phyloP scores from a whole-genome alignment of 2,797 vertebrate genomes.

The Emydoidea blandingii region DNA sequence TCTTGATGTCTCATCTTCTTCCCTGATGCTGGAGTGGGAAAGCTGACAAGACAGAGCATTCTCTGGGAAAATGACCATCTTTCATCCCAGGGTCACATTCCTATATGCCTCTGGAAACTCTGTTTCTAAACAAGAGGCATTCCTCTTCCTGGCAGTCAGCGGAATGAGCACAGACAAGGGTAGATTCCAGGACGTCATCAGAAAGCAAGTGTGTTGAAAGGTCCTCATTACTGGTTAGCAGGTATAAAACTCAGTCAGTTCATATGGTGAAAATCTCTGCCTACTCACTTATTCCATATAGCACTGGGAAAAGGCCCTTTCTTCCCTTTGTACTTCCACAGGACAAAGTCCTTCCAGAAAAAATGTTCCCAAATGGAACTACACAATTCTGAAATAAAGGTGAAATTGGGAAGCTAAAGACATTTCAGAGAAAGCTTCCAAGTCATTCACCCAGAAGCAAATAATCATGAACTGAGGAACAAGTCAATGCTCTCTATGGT shows the following conservation, averaged over 20 bases:
- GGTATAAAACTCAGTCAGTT: background rate
- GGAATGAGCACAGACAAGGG: background rate
- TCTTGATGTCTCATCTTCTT: constrained; percentile 26
- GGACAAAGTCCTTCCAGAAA: background rate
- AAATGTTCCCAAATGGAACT: background rate
- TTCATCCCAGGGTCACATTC: constrained; percentile 67
- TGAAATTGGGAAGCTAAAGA: background rate
- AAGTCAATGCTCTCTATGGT: background rate
- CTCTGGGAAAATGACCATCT: constrained; percentile 60
- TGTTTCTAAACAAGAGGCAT: constrained; percentile 65
- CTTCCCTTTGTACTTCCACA: background rate
- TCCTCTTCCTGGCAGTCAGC: constrained; percentile 15
- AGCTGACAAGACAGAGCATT: background rate
- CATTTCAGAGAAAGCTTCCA: background rate
- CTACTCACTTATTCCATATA: background rate
- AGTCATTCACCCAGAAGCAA: constrained; percentile 21
- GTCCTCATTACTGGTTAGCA: background rate
- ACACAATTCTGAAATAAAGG: background rate
- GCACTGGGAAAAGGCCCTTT: background rate
- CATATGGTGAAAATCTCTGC: background rate
- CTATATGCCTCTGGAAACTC: constrained; percentile 41
- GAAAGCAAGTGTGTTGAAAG: background rate
- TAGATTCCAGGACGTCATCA: background rate
- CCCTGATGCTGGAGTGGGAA: background rate
- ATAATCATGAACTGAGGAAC: background rate